These are phyloP conservation scores for Crematogaster levior DNA, from an alignment of 2,888 invertebrate species.

Conservation along the genomic window DNA sequence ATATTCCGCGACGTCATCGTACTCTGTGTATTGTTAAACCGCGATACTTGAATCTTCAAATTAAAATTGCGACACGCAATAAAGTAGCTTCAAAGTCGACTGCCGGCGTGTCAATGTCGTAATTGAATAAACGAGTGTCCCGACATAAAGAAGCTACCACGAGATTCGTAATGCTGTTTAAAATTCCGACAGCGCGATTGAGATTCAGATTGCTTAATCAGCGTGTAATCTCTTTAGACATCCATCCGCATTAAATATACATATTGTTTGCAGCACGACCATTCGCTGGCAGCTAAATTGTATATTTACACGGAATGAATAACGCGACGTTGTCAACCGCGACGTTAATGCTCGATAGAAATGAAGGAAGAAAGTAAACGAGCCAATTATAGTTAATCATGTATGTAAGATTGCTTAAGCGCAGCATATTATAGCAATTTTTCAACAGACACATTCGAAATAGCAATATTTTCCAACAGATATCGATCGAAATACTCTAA, in stretches of 20 bases:
- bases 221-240: conserved; percentile 17
- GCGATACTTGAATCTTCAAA: background rate
- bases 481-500: background rate
- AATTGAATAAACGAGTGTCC: conserved; percentile 32
- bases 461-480: no score
- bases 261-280: background rate
- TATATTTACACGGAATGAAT: conserved; percentile 49
- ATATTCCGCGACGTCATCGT: background rate
- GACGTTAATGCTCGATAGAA: conserved; percentile 25
- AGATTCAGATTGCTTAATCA: conserved; percentile 44
- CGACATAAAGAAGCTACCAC: conserved; percentile 16
- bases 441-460: background rate
- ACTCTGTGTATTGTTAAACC: background rate
- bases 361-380: background rate
- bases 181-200: conserved; percentile 46
- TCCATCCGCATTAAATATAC: conserved; percentile 26
- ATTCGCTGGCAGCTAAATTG: conserved; percentile 48
- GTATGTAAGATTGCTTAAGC: no score
- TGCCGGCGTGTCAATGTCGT: conserved; percentile 6
- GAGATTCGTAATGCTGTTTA: conserved; percentile 5
- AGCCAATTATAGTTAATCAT: background rate
- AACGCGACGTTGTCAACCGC: background rate
- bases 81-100: background rate
- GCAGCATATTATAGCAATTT: background rate
- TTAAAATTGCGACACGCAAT: background rate